Evolutionary conservation across 2,113 vertebrate species (phyloP).

Genomic region (Chiloscyllium plagiosum): DNA sequence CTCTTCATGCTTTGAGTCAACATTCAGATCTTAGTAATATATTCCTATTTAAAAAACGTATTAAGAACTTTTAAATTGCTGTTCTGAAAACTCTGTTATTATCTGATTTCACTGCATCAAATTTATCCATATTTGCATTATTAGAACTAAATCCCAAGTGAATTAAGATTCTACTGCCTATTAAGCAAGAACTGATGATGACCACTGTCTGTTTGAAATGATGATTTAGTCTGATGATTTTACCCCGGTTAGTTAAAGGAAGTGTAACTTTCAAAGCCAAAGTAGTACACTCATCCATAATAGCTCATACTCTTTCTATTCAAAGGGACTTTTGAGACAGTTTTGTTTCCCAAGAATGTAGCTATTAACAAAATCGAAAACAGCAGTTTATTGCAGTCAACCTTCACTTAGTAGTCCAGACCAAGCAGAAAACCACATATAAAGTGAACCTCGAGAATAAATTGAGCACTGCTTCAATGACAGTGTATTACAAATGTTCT

Average conservation of each 20-base stretch:
- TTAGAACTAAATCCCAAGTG: not conserved
- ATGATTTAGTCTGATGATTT: not conserved
- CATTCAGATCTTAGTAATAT: not conserved
- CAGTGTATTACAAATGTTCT: not conserved
- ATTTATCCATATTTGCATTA: not conserved
- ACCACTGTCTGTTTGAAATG: not conserved
- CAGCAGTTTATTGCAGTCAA: not conserved
- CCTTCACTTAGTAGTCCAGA: not conserved
- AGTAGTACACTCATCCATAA: not conserved
- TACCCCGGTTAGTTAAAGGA: not conserved
- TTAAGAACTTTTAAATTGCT: not conserved
- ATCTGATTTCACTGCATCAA: not conserved
- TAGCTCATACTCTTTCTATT: not conserved
- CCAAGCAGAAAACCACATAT: not conserved
- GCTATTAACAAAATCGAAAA: not conserved
- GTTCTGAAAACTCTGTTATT: not conserved
- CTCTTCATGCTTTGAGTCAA: not conserved
- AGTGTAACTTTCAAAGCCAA: not conserved
- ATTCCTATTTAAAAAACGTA: not conserved
- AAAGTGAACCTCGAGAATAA: not conserved
- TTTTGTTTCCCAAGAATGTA: not conserved
- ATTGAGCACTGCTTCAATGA: not conserved
- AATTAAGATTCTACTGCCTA: not conserved
- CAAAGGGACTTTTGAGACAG: not conserved
- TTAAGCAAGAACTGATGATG: not conserved